Conservation (phyloP, 2,888 invertebrate genomes). For the Alentia gelatinosa region DNA sequence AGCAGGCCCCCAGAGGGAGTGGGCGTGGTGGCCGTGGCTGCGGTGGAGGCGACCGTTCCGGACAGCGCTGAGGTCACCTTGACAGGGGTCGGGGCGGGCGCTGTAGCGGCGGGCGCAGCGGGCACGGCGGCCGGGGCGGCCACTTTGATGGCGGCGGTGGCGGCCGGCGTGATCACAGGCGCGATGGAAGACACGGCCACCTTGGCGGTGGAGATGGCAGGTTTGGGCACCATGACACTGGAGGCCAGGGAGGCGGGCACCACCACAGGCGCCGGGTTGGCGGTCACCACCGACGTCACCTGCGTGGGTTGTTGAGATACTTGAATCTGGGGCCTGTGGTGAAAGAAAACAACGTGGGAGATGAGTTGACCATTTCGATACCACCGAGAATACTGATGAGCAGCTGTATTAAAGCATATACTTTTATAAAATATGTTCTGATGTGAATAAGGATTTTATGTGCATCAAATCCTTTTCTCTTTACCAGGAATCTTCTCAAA, state of each 20-base stretch:
- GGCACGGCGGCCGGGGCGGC: slow-evolving; percentile 53
- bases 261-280: neutral
- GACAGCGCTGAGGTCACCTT: neutral
- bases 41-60: neutral
- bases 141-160: slow-evolving; percentile 57
- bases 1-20: neutral
- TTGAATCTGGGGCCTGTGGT: neutral
- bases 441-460: too few species aligned
- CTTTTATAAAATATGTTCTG: too few species aligned
- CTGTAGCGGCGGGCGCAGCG: slow-evolving; percentile 36
- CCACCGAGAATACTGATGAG: too few species aligned
- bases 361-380: too few species aligned
- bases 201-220: neutral
- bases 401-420: too few species aligned
- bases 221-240: neutral
- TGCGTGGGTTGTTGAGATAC: neutral
- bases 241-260: neutral
- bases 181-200: neutral
- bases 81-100: slow-evolving; percentile 23
- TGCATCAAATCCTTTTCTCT: too few species aligned
- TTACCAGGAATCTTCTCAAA: too few species aligned
- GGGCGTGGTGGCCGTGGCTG: neutral
- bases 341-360: neutral
- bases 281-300: neutral
- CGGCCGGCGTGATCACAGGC: neutral